Evolutionary conservation across 2,113 vertebrate genomes (phyloP), one percentile per base, ranked within the genome.

Genomic region (Apaloderma vittatum): DNA sequence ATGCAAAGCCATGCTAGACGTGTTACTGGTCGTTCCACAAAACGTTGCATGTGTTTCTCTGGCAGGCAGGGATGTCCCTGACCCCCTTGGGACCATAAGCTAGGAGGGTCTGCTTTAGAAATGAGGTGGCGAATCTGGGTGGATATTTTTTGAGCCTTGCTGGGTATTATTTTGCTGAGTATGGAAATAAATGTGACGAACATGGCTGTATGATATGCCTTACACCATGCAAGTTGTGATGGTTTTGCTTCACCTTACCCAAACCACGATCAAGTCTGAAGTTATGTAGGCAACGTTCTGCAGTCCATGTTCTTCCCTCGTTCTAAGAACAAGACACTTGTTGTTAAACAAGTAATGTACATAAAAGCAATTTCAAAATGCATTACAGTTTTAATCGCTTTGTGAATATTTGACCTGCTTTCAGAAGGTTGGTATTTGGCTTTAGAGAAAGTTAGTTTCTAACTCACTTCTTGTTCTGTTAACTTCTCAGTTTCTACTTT

Each of bases 401-500:
- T 93, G 36, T 86, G 43, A 83, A 46, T 76, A 2, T 68, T 68
- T 52, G 84, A 72, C 75, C 48, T 62, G 49, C 49, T 75, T 91
- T 48, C 43, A 90, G 21, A 94, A 86, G 11, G 12, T 83, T 12
- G 3, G 2, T 73, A 27, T 85, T 94, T 95, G 62, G 29, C 71
- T 98, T 95, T 97, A 83, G 93, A 96, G 84, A 97, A 98, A 97
- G 91, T 97, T 96, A 29, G 59, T 74, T 95, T 94, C 62, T 95
- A 24, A 19, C 80, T 95, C 45, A 84, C 84, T 95, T 96, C 61
- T 90, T 68, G 70, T 94, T 97, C 96, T 89, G 65, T 86, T 81
- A 86, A 74, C 11, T 88, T 98, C 93, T 97, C 90, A 67, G 95
- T 98, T 98, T 97, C 95, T 96, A 32, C 78, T 97, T 94, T 95